Conservation (phyloP, 2,888 invertebrate species). For the Phoenoteleia sp. region DNA sequence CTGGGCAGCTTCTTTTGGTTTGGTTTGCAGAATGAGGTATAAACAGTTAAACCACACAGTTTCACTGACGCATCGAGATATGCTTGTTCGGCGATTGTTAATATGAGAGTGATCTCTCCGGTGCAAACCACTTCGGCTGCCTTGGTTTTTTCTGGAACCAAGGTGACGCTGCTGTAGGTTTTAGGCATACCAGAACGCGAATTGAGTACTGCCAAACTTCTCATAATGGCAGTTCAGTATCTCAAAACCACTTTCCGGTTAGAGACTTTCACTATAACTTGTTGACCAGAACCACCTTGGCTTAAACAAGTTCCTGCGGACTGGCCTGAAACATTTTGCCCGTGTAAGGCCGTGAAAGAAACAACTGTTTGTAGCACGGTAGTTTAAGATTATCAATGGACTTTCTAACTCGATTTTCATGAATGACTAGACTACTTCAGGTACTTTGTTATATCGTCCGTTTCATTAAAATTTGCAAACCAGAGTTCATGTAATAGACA, state of each 20-base stretch:
- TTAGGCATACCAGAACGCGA: background rate
- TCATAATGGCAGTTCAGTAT: background rate
- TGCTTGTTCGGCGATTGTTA: no score
- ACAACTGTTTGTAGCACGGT: no score
- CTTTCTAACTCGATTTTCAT: background rate
- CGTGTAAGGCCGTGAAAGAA: no score
- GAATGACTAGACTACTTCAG: background rate
- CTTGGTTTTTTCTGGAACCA: background rate
- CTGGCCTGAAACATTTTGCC: background rate
- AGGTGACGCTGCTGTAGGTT: background rate
- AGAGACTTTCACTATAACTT: no score
- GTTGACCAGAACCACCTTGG: constrained; percentile 4
- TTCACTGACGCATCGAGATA: background rate
- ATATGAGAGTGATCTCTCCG: no score
- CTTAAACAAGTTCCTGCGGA: background rate
- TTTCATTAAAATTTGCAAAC: background rate
- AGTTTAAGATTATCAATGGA: background rate
- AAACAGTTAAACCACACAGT: background rate
- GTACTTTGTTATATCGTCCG: background rate
- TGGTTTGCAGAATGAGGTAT: no score
- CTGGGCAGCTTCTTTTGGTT: background rate
- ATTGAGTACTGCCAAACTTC: background rate
- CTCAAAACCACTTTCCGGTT: background rate
- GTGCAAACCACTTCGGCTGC: no score
- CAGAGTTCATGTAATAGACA: no score